These are phyloP conservation scores for Oxycera nigricornis DNA, from an alignment of 2,888 invertebrate species.

Conservation along the genomic window DNA sequence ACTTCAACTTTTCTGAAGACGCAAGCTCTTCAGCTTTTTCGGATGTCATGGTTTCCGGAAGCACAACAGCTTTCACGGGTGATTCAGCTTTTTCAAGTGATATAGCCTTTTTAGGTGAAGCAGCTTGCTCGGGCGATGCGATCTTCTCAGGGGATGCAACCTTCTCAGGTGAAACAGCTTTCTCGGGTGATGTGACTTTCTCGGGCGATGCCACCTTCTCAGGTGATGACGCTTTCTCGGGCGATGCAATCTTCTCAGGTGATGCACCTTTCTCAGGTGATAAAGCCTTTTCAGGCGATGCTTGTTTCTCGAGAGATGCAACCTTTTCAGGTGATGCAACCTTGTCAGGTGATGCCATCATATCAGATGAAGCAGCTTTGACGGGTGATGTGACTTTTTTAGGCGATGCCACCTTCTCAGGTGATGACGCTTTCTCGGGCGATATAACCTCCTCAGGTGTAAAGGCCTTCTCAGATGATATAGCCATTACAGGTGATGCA, in stretches of 20 bases:
- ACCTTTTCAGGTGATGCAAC: constrained; percentile 49
- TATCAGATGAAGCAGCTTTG: not conserved
- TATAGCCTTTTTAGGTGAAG: not conserved
- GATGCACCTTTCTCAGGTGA: not conserved
- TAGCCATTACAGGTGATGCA: not conserved
- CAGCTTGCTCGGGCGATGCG: not conserved
- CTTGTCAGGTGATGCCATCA: not conserved
- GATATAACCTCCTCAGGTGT: not conserved
- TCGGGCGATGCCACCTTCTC: not conserved
- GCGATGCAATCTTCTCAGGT: not conserved
- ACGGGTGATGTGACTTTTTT: not conserved
- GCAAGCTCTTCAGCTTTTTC: constrained; percentile 51
- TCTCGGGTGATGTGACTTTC: not conserved
- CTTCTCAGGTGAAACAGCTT: not conserved
- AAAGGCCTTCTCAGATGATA: not conserved
- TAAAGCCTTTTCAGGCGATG: constrained; percentile 36
- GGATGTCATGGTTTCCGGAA: constrained; percentile 45
- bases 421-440: not conserved
- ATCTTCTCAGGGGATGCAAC: not conserved
- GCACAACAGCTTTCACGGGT: not conserved
- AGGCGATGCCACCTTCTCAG: not conserved
- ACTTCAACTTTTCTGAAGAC: constrained; percentile 51
- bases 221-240: not conserved
- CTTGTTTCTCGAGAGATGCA: constrained; percentile 54
- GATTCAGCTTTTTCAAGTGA: not conserved